These are phyloP conservation scores for Zaprionus capensis DNA, from an alignment of 1,140 invertebrate species.

Conservation along the genomic window DNA sequence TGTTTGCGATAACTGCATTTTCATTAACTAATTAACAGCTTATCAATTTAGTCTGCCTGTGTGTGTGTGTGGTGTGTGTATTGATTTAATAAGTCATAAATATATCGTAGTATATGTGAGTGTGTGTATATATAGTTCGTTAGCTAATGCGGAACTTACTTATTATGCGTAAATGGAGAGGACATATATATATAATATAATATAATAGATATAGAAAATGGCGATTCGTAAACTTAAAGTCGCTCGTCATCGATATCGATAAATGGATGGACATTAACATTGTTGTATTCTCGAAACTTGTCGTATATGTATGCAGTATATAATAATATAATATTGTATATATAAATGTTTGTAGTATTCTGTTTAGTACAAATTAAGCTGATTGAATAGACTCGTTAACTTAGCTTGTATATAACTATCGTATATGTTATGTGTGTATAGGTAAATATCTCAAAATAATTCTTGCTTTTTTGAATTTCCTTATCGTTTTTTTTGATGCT, in stretches of 20 bases:
- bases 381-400: constrained; percentile 15
- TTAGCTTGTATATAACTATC: constrained; percentile 68
- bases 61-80: constrained; percentile 21
- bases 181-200: constrained; percentile 48
- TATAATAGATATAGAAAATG: constrained; percentile 51
- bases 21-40: constrained; percentile 82
- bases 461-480: constrained; percentile 18
- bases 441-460: constrained; percentile 65
- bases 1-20: constrained; percentile 64
- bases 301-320: constrained; percentile 22
- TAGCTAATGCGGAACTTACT: constrained; percentile 54
- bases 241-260: constrained; percentile 51
- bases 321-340: constrained; percentile 38
- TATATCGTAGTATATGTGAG: constrained; percentile 35
- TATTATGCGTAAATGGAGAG: constrained; percentile 62
- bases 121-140: constrained; percentile 30
- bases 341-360: constrained; percentile 58
- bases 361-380: constrained; percentile 12
- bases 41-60: constrained; percentile 47
- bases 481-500: constrained; percentile 48
- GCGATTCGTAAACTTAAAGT: constrained; percentile 75
- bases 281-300: constrained; percentile 49
- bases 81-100: constrained; percentile 44
- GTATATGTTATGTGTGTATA: constrained; percentile 56
- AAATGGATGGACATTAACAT: constrained; percentile 82